Conservation (phyloP, 2,113 vertebrate species). For the Nanorana parkeri region DNA sequence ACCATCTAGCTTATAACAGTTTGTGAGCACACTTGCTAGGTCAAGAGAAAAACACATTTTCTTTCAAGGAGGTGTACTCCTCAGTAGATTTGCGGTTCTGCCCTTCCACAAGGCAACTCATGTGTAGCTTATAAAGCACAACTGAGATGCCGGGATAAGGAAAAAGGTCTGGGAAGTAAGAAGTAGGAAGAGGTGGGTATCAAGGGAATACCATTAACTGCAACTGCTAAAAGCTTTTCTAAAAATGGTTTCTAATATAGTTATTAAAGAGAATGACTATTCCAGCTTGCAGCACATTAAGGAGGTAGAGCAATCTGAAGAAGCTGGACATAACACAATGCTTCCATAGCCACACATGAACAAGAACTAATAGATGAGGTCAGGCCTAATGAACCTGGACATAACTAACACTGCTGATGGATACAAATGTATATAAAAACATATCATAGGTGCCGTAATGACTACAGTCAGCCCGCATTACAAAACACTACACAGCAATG, state of each 20-base stretch:
- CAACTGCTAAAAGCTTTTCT: conserved; percentile 11
- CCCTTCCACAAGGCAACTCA: too few species aligned
- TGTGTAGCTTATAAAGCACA: too few species aligned
- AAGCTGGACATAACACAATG: not conserved
- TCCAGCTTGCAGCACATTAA: not conserved
- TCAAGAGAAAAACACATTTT: too few species aligned
- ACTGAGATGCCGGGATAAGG: not conserved
- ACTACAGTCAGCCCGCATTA: too few species aligned
- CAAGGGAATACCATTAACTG: not conserved
- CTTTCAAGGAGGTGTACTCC: too few species aligned
- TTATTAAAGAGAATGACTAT: not conserved
- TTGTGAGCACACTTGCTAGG: too few species aligned
- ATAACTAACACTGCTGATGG: not conserved
- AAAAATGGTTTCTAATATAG: not conserved
- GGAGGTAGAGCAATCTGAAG: not conserved
- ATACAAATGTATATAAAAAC: not conserved
- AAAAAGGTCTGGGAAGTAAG: not conserved
- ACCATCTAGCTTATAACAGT: too few species aligned
- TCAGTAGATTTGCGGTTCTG: too few species aligned
- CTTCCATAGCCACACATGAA: not conserved
- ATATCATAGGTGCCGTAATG: not conserved
- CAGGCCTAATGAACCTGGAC: not conserved
- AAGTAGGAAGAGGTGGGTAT: not conserved
- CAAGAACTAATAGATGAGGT: not conserved
- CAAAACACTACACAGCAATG: too few species aligned